Conservation (phyloP, 1,140 invertebrate genomes). For the Drosophila lowei region DNA sequence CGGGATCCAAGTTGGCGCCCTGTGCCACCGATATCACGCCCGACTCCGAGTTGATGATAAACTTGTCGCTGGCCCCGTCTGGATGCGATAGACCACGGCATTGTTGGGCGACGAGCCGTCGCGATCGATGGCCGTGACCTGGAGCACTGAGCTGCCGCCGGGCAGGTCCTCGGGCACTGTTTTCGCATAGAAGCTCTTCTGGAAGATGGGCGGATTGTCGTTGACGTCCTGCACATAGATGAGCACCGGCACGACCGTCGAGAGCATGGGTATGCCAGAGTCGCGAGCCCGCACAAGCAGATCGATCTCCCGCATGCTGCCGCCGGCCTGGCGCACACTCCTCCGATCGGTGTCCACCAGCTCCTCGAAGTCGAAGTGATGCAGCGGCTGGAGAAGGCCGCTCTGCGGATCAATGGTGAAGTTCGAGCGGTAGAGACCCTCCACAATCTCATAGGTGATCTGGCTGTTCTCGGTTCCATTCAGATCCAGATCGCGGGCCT, state of each 20-base stretch:
- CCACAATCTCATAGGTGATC: conserved; percentile 91
- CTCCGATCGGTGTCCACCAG: conserved; percentile 75
- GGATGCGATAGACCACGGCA: conserved; percentile 93
- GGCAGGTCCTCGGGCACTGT: conserved; percentile 92
- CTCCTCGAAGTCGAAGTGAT: conserved; percentile 91
- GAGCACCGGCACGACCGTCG: conserved; percentile 88
- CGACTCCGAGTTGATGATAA: conserved; percentile 92
- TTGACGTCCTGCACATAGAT: conserved; percentile 95
- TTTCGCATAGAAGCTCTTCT: conserved; percentile 88
- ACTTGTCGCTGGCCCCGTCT: conserved; percentile 94
- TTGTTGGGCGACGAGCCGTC: conserved; percentile 95
- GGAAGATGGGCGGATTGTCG: conserved; percentile 92
- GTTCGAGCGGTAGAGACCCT: conserved; percentile 89
- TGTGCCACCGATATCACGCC: conserved; percentile 93
- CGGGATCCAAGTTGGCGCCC: conserved; percentile 94
- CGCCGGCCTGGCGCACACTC: conserved; percentile 71
- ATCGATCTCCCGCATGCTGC: conserved; percentile 87
- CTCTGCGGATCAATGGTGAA: conserved; percentile 91
- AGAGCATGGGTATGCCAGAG: conserved; percentile 90
- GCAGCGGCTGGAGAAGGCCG: conserved; percentile 88
- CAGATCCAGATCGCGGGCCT: conserved; percentile 93
- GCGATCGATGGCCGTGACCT: conserved; percentile 91
- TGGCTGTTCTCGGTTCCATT: conserved; percentile 94
- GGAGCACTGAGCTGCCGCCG: conserved; percentile 90
- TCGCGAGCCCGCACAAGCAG: conserved; percentile 92